These are phyloP conservation scores for Pandemis heparana DNA, from an alignment of 2,888 invertebrate species.

Conservation along the genomic window DNA sequence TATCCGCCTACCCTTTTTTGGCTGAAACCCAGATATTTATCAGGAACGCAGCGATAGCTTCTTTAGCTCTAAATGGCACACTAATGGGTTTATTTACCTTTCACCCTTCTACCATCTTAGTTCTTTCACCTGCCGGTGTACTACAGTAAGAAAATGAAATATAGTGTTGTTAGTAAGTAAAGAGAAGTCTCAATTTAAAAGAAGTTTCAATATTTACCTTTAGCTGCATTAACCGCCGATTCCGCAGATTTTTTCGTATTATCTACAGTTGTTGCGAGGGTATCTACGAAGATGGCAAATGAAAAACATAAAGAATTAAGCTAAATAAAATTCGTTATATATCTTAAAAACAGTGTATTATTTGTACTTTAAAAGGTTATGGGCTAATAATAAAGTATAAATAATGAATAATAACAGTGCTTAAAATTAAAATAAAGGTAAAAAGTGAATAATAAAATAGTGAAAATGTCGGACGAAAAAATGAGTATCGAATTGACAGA, in stretches of 20 bases:
- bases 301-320: slow-evolving; percentile 39
- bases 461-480: no score
- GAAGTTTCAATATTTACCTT: slow-evolving; percentile 60
- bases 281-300: slow-evolving; percentile 63
- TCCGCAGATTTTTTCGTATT: slow-evolving; percentile 80
- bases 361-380: no score
- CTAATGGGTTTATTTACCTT: slow-evolving; percentile 39
- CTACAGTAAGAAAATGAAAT: slow-evolving; percentile 26
- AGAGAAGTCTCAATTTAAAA: slow-evolving; percentile 4
- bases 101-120: slow-evolving; percentile 34
- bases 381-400: no score
- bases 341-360: no score
- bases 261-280: slow-evolving; percentile 72
- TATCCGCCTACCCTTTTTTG: slow-evolving; percentile 33
- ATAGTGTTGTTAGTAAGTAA: slow-evolving; percentile 27
- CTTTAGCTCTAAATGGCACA: not conserved
- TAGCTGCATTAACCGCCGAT: slow-evolving; percentile 74
- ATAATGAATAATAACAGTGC: no score
- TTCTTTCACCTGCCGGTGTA: slow-evolving; percentile 27
- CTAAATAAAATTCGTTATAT: no score
- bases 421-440: no score
- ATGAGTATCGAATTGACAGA: no score
- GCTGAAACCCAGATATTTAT: slow-evolving; percentile 16
- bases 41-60: slow-evolving; percentile 1
- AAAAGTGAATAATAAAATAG: no score